A percentile compares a stretch with the other conserved stretches of the same genome.
Conservation (phyloP, 2,888 invertebrate genomes). For the Drosophila phalerata region DNA sequence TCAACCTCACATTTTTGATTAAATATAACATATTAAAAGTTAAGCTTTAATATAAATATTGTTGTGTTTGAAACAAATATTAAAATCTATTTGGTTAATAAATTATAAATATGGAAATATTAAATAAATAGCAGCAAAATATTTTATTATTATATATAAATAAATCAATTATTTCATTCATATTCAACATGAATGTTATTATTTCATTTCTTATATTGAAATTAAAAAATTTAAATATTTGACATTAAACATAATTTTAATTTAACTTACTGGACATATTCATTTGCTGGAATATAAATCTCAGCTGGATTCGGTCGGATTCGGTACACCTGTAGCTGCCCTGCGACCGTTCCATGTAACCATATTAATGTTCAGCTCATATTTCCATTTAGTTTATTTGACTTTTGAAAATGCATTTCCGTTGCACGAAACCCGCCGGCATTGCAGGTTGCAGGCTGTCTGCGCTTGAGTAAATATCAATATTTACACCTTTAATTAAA, state of each 20-base stretch:
- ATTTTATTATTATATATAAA: too few species aligned
- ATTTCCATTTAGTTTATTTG: slow-evolving; percentile 78
- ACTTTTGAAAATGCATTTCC: slow-evolving; percentile 75
- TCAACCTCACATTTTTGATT: too few species aligned
- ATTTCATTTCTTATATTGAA: neutral
- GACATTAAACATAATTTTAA: neutral
- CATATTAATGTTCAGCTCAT: slow-evolving; percentile 63
- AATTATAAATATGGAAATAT: too few species aligned
- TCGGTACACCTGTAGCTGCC: neutral
- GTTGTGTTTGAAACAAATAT: neutral
- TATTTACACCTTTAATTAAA: slow-evolving; percentile 86
- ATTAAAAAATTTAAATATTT: neutral
- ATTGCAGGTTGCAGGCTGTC: slow-evolving; percentile 23
- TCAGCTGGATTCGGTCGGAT: neutral
- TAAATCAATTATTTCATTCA: too few species aligned
- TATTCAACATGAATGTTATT: too few species aligned
- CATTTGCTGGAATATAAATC: neutral
- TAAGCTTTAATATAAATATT: too few species aligned
- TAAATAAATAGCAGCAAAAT: too few species aligned
- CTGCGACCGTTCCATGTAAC: slow-evolving; percentile 20
- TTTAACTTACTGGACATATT: neutral
- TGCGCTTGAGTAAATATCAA: slow-evolving; percentile 79
- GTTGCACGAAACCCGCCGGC: slow-evolving; percentile 50
- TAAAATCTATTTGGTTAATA: too few species aligned
- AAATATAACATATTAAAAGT: too few species aligned